Evolutionary conservation across 2,888 invertebrate species (phyloP), one percentile per base, ranked within the genome.

Genomic region (Anthophora plumipes): DNA sequence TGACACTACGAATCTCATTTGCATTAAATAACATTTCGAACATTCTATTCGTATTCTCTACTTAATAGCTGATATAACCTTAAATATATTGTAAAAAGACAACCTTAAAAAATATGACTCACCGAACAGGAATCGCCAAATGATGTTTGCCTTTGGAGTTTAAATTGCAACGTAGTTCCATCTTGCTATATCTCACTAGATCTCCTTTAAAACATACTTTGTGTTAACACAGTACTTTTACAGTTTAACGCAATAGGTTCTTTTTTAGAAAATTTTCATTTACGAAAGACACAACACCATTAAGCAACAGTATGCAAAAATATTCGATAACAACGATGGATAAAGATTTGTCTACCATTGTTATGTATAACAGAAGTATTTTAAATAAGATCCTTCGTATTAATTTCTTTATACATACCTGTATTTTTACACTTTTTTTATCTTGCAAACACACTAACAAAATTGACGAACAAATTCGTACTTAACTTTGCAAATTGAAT

Each of bases 401-500:
- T 52, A 12, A 8, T 8, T 20, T 50, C 25, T 8, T 17, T 6
- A 5, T 7, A 66, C 4, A 22, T 48, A 73, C n/a, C 48, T n/a
- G 6, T 1, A 14, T 50, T 57, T n/a, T 11, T 1, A 43, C 20
- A 12, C 8, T 41, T 57, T 22, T 25, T n/a, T 25, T 0, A 0
- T 17, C 22, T n/a, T 5, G 0, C 1, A 25, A 39, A 0, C 39
- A 41, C 50, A 67, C 46, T 50, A 9, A 9, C 20, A n/a, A 0
- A 50, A 63, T 46, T 55, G 55, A 46, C 63, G 37, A 46, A 12
- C 20, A 59, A 67, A 25, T 41, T 14, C 25, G 0, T 11, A 68
- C 60, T 68, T 17, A 17, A n/a, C 54, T 69, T 69, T 59, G 5
- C 7, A 52, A 43, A 37, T 69, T 22, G 0, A 46, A 52, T 31